Evolutionary conservation across 2,888 invertebrate species (phyloP).

Genomic region (Amiota communis): DNA sequence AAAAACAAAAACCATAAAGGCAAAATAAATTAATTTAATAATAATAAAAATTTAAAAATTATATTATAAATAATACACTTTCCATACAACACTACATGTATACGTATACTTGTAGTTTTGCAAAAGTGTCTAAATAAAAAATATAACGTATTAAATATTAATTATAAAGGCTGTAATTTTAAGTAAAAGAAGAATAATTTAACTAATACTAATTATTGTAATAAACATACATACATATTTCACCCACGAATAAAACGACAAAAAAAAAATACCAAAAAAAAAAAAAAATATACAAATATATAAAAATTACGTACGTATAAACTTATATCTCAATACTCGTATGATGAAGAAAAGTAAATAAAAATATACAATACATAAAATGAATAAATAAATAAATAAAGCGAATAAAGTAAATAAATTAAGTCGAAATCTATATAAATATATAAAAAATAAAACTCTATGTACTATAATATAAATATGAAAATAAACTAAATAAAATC

Average conservation of each 20-base stretch:
- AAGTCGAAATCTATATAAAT: too few species aligned
- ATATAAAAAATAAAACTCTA: background rate
- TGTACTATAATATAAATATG: constrained; percentile 48
- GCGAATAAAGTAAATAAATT: too few species aligned
- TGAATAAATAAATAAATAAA: background rate
- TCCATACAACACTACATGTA: too few species aligned
- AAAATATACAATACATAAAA: constrained; percentile 49
- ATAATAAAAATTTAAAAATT: constrained; percentile 29
- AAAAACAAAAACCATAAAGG: constrained; percentile 33
- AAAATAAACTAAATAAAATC: constrained; percentile 35
- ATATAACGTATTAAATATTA: constrained; percentile 54
- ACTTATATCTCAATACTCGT: constrained; percentile 69
- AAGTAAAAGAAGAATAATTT: constrained; percentile 60
- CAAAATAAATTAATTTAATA: constrained; percentile 34
- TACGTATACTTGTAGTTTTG: too few species aligned
- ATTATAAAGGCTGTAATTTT: constrained; percentile 73
- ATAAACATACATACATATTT: constrained; percentile 61
- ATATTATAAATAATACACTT: constrained; percentile 30
- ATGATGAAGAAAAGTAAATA: constrained; percentile 60
- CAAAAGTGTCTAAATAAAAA: constrained; percentile 4
- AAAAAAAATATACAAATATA: constrained; percentile 47
- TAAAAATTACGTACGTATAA: constrained; percentile 62
- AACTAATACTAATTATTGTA: constrained; percentile 23
- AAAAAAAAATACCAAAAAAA: too few species aligned
- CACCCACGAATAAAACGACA: constrained; percentile 58